Evolutionary conservation across 1,140 invertebrate species (phyloP).

Genomic region (Halyomorpha halys): DNA sequence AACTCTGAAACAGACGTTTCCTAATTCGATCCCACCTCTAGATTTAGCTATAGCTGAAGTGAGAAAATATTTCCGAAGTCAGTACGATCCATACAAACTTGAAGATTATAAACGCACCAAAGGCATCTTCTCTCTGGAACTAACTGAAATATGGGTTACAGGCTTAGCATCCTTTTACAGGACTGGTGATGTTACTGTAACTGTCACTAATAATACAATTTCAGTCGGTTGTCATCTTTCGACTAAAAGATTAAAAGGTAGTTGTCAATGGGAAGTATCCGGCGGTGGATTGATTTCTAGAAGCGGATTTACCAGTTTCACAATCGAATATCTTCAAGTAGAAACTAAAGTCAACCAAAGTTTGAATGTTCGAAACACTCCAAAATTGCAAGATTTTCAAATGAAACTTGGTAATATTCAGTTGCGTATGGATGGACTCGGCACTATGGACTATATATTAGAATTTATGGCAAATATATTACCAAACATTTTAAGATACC

Average conservation of each 20-base stretch:
- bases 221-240: slow-evolving; percentile 57
- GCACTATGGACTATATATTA: slow-evolving; percentile 66
- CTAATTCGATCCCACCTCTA: slow-evolving; percentile 73
- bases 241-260: slow-evolving; percentile 63
- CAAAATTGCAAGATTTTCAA: slow-evolving; percentile 57
- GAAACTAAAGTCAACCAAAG: slow-evolving; percentile 57
- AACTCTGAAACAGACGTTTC: slow-evolving; percentile 57
- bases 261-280: slow-evolving; percentile 63
- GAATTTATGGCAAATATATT: slow-evolving; percentile 67
- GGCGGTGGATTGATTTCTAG: slow-evolving; percentile 53
- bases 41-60: slow-evolving; percentile 66
- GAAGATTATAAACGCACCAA: slow-evolving; percentile 54
- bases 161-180: slow-evolving; percentile 70
- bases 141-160: slow-evolving; percentile 58
- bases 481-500: slow-evolving; percentile 69
- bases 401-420: slow-evolving; percentile 75
- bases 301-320: slow-evolving; percentile 60
- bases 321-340: slow-evolving; percentile 54
- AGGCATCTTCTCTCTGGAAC: slow-evolving; percentile 53
- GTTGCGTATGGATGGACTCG: slow-evolving; percentile 55
- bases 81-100: slow-evolving; percentile 57
- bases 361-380: slow-evolving; percentile 59
- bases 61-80: slow-evolving; percentile 56
- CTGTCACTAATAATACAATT: slow-evolving; percentile 56
- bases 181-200: slow-evolving; percentile 62